Base-by-base conservation (phyloP, 2,113 vertebrate species). In the Cyphomyrus discorhynchus region DNA sequence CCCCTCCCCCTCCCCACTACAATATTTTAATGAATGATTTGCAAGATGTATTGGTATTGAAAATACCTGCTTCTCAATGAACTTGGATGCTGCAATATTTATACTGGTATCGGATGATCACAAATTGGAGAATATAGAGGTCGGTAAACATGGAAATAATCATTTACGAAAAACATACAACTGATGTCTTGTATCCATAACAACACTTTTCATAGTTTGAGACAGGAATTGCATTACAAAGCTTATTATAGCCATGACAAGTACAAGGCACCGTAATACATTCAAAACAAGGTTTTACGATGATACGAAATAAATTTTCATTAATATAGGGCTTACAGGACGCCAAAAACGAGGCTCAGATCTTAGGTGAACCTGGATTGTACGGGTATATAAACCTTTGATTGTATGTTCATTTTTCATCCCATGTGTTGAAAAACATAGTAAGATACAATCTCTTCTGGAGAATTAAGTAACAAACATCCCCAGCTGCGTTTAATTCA, bases 401-500 rank as follows among this genome's bases (percentile, higher is more conserved):
- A 74, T 35, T 35, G 27, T 74, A 35, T 15, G 27, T 35, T 74
- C 11, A 35, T 74, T 74, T 31, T 74, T 74, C 56, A 74, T 74
- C 66, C 66, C 11, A 13, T 74, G 27, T 74, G n/a, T 74, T 80
- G 70, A 80, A 80, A 19, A 39, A 42, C 74, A 80, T 42, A 39
- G 1, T 35, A 77, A 77, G 74, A 35, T 39, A 80, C 13, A 42
- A 70, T 70, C n/a, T 70, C 9, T 70, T 70, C 62, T 70, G 62
- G 62, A 31, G 27, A 13, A 70, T 31, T 42, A 42, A 80, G 74
- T 80, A 42, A 80, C 50, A 17, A 87, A 6, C 35, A 62, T 15
- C 35, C 8, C 56, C 87, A 88, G 87, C 52, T 66, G 53, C 56
- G 39, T 46, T 88, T 62, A 62, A 88, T 88, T 27, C 87, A 88